Percentiles rank a stretch among this genome's conserved stretches.
Evolutionary conservation across 1,140 invertebrate species (phyloP).

Genomic region (Ladona fulva): DNA sequence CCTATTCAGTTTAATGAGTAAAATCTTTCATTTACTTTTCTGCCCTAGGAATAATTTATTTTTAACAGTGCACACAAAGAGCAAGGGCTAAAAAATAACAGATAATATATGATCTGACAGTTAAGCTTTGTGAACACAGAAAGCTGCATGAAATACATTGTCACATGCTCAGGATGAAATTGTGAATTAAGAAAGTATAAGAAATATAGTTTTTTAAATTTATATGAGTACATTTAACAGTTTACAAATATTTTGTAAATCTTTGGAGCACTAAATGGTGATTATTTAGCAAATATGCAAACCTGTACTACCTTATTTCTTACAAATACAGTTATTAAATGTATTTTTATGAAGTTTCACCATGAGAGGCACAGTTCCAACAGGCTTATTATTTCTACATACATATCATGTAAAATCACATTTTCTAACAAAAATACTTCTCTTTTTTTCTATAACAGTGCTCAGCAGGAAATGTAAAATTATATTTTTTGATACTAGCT

Average conservation of each 20-base stretch:
- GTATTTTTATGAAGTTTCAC: neutral
- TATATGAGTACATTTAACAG: neutral
- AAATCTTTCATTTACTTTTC: neutral
- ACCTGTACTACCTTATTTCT: neutral
- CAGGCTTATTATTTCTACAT: neutral
- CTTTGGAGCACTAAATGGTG: neutral
- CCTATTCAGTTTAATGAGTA: too few relatives aligned
- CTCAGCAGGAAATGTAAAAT: neutral
- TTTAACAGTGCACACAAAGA: neutral
- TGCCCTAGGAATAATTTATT: neutral
- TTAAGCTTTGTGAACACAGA: neutral
- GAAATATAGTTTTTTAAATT: constrained; percentile 1
- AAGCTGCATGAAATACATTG: neutral
- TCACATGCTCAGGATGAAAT: neutral
- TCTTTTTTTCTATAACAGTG: neutral
- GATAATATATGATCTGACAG: neutral
- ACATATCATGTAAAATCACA: neutral
- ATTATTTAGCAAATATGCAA: neutral
- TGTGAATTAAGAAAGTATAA: neutral
- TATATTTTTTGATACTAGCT: neutral
- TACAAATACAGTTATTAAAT: constrained; percentile 1
- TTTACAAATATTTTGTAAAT: neutral
- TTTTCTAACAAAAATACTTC: constrained; percentile 3
- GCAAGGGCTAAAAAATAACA: neutral
- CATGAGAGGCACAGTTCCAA: neutral